Conservation (phyloP, 2,113 vertebrate species). For the Hucho hucho region DNA sequence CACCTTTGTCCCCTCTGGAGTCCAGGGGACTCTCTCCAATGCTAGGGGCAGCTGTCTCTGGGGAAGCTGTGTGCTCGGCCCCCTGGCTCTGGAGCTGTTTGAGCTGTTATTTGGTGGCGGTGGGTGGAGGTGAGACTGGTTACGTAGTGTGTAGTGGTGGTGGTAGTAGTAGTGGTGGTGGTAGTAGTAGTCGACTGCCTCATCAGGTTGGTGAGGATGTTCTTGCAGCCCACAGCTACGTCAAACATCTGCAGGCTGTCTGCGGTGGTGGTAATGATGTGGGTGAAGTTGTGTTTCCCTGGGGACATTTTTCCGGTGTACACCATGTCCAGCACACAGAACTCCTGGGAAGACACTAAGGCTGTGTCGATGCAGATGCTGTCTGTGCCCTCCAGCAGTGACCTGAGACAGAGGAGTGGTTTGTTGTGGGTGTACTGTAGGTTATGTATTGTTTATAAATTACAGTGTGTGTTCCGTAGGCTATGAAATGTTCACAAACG, state of each 20-base stretch:
- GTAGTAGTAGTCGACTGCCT: conserved; percentile 31
- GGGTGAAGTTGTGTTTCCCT: conserved; percentile 85
- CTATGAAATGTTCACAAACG: neutral
- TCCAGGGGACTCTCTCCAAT: conserved; percentile 36
- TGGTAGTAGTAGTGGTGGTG: conserved; percentile 61
- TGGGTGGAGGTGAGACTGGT: neutral
- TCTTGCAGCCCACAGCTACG: conserved; percentile 85
- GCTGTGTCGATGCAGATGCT: conserved; percentile 81
- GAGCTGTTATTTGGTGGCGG: neutral
- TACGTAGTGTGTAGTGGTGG: conserved; percentile 55
- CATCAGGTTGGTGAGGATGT: conserved; percentile 79
- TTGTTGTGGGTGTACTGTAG: neutral
- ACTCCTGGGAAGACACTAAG: conserved; percentile 83
- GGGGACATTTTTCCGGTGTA: conserved; percentile 82
- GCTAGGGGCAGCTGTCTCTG: neutral
- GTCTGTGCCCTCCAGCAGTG: conserved; percentile 79
- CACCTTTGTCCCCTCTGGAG: conserved; percentile 32
- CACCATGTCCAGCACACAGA: conserved; percentile 84
- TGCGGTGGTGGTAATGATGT: conserved; percentile 79
- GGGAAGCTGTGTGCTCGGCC: neutral
- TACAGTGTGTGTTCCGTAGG: neutral
- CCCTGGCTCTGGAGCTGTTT: conserved; percentile 43
- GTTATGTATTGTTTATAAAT: neutral
- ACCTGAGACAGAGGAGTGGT: conserved; percentile 52
- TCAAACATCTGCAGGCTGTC: conserved; percentile 92